Percentiles rank a stretch among this genome's conserved stretches.
These are phyloP conservation scores for Umimayanthus kanabou DNA, from an alignment of 92 coral and sea anemone genomes.

Conservation along the genomic window DNA sequence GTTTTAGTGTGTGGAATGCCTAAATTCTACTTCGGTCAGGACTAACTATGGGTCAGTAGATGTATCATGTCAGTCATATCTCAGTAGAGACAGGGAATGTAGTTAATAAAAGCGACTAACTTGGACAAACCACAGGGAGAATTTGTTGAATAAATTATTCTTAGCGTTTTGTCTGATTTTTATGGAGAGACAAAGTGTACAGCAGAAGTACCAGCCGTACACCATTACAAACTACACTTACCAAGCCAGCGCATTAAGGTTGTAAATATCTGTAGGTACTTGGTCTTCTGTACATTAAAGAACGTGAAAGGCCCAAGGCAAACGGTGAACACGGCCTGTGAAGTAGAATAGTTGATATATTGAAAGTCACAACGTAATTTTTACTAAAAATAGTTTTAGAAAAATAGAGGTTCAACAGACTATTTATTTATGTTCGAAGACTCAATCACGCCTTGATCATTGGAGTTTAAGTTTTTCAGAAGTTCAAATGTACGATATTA, in stretches of 20 bases:
- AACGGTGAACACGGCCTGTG: constrained; percentile 77
- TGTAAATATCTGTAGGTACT: constrained; percentile 87
- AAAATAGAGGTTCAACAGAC: too few species aligned
- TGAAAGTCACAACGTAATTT: not conserved
- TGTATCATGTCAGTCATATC: too few species aligned
- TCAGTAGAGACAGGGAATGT: too few species aligned
- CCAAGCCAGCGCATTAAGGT: constrained; percentile 92
- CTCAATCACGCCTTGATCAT: too few species aligned
- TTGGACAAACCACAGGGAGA: not conserved
- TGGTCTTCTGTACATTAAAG: constrained; percentile 96
- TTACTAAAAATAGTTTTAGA: too few species aligned
- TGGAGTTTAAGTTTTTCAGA: too few species aligned
- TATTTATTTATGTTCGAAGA: too few species aligned
- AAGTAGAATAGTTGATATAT: not conserved
- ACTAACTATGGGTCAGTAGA: too few species aligned
- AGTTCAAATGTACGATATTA: too few species aligned
- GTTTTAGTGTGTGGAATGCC: too few species aligned
- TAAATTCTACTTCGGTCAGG: too few species aligned
- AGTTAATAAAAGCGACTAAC: not conserved
- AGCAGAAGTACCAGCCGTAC: not conserved
- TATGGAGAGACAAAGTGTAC: not conserved
- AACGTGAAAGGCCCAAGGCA: constrained; percentile 94
- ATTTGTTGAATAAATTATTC: not conserved
- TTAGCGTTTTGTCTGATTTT: not conserved
- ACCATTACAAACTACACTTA: constrained; percentile 32